Evolutionary conservation across 2,888 invertebrate species (phyloP).

Genomic region (Formica aserva): DNA sequence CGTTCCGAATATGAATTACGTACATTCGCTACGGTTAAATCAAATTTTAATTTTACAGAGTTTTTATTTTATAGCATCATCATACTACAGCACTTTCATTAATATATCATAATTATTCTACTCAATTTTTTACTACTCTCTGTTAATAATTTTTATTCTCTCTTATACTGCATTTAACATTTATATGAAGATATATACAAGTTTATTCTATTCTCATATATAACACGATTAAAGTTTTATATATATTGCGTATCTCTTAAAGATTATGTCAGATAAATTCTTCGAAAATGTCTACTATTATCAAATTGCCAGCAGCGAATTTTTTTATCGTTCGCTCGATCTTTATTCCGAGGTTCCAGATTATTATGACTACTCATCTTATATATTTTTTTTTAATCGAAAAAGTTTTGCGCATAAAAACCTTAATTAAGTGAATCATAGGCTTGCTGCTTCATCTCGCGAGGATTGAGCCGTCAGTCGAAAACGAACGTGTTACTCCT

Average conservation of each 20-base stretch:
- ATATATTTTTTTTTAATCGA: neutral
- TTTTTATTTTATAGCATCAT: neutral
- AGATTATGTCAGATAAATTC: neutral
- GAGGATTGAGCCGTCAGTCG: neutral
- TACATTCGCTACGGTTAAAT: constrained; percentile 14
- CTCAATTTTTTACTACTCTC: constrained; percentile 13
- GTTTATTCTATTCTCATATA: neutral
- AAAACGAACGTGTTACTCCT: neutral
- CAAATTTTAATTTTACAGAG: neutral
- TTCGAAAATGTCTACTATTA: neutral
- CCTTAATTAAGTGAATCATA: neutral
- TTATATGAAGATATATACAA: neutral
- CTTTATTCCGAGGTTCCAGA: neutral
- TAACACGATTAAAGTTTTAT: neutral
- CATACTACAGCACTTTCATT: neutral
- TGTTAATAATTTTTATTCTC: constrained; percentile 13
- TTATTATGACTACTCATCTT: neutral
- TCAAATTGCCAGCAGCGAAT: neutral
- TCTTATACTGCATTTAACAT: neutral
- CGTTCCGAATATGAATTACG: neutral
- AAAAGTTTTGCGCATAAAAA: neutral
- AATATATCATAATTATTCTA: constrained; percentile 31
- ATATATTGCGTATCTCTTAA: neutral
- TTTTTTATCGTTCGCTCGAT: neutral
- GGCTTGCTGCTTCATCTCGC: neutral